Conservation (phyloP, 2,797 vertebrate genomes). For the Rhinella marina region DNA sequence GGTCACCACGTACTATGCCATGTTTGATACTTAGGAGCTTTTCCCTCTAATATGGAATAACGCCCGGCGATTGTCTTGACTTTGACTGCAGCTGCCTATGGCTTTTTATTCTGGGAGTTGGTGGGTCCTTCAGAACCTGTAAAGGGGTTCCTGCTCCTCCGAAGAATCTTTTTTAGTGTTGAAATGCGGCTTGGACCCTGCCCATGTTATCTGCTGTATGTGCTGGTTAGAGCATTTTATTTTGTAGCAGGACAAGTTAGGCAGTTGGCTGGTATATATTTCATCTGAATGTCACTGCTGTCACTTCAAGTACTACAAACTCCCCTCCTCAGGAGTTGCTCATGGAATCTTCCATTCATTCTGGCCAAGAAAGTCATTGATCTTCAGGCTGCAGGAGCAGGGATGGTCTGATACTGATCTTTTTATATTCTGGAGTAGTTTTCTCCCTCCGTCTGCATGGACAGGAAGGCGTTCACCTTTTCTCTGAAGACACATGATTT, state of each 20-base stretch:
- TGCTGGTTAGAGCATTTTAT: background rate
- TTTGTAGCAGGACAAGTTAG: background rate
- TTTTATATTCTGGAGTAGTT: slow-evolving; percentile 67
- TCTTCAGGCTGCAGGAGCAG: slow-evolving; percentile 76
- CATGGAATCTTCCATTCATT: slow-evolving; percentile 81
- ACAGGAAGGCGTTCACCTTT: slow-evolving; percentile 60
- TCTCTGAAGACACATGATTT: slow-evolving; percentile 66
- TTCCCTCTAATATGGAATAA: background rate
- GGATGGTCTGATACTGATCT: slow-evolving; percentile 72
- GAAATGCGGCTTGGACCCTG: background rate
- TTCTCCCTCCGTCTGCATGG: slow-evolving; percentile 57
- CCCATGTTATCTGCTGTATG: background rate
- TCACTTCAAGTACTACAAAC: slow-evolving; percentile 65
- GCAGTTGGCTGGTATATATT: background rate
- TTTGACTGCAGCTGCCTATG: background rate
- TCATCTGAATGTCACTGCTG: background rate
- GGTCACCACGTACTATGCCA: background rate
- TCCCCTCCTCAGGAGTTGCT: slow-evolving; percentile 71
- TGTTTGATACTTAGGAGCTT: background rate
- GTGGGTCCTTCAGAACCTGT: background rate
- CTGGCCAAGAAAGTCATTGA: slow-evolving; percentile 75
- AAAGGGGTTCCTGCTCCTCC: background rate
- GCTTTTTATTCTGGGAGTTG: background rate
- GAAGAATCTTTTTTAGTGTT: background rate
- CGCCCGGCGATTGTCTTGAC: background rate